phyloP scores from a whole-genome alignment of 2,888 invertebrate genomes.

The Mimas tiliae region DNA sequence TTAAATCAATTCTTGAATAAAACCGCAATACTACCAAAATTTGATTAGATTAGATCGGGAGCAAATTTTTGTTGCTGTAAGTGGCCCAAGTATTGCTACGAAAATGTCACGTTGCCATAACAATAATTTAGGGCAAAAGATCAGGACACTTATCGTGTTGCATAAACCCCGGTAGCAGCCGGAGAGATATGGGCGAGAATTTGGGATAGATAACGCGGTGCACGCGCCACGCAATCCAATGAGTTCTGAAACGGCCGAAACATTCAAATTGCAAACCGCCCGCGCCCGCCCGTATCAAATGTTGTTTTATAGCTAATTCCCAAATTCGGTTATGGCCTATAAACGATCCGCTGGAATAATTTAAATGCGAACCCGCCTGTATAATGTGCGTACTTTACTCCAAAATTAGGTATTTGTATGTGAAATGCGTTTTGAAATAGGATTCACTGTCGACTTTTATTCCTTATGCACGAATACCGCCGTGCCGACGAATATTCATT shows the following conservation, averaged over 20 bases:
- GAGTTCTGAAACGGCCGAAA: slow-evolving; percentile 76
- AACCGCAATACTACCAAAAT: no score
- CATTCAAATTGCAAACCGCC: slow-evolving; percentile 83
- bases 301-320: slow-evolving; percentile 86
- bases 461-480: slow-evolving; percentile 54
- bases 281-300: slow-evolving; percentile 84
- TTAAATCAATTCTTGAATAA: no score
- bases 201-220: slow-evolving; percentile 62
- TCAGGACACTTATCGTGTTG: slow-evolving; percentile 3
- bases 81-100: neutral
- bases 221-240: slow-evolving; percentile 80
- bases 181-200: slow-evolving; percentile 41
- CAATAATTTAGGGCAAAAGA: slow-evolving; percentile 9
- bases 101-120: neutral
- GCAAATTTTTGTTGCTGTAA: neutral
- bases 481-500: slow-evolving; percentile 22
- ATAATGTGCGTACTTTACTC: slow-evolving; percentile 83
- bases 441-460: slow-evolving; percentile 76
- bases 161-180: slow-evolving; percentile 8
- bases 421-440: slow-evolving; percentile 83
- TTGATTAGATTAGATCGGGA: no score
- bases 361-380: slow-evolving; percentile 83
- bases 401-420: slow-evolving; percentile 85
- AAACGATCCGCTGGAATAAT: slow-evolving; percentile 85
- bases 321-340: slow-evolving; percentile 85